Percentiles rank a stretch among this genome's conserved stretches.
These are phyloP conservation scores for Sisyra nigra DNA, from an alignment of 2,888 invertebrate genomes.

Conservation along the genomic window DNA sequence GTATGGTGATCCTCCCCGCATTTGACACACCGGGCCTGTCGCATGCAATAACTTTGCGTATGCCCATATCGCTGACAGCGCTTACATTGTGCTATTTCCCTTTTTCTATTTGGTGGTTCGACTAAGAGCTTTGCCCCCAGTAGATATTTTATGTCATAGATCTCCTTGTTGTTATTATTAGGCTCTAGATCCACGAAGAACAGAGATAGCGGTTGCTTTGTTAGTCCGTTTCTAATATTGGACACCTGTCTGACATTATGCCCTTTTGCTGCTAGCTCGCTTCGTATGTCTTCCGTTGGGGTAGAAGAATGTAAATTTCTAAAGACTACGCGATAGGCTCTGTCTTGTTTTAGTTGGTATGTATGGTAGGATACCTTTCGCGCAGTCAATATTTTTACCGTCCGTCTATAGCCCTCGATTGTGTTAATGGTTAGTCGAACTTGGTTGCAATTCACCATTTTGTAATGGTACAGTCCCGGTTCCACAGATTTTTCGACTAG, in stretches of 20 bases:
- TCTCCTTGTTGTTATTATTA: slow-evolving; percentile 11
- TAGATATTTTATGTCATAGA: slow-evolving; percentile 11
- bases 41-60: slow-evolving; percentile 13
- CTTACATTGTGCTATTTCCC: slow-evolving; percentile 13
- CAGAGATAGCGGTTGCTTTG: slow-evolving; percentile 11
- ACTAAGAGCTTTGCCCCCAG: slow-evolving; percentile 9
- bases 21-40: slow-evolving; percentile 12
- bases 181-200: slow-evolving; percentile 13
- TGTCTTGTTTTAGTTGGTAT: slow-evolving; percentile 11
- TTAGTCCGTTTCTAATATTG: slow-evolving; percentile 10
- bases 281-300: slow-evolving; percentile 9
- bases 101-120: slow-evolving; percentile 12
- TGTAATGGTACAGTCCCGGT: not conserved
- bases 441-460: slow-evolving; percentile 3
- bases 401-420: slow-evolving; percentile 8
- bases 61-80: slow-evolving; percentile 14
- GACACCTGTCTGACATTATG: slow-evolving; percentile 11
- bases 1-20: slow-evolving; percentile 13
- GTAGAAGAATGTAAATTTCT: slow-evolving; percentile 11
- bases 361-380: slow-evolving; percentile 10
- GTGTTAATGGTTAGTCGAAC: slow-evolving; percentile 8
- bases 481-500: slow-evolving; percentile 2
- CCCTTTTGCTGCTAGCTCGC: slow-evolving; percentile 10
- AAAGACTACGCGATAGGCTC: slow-evolving; percentile 10
- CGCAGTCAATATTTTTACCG: slow-evolving; percentile 9